Evolutionary conservation across 1,140 invertebrate species (phyloP).

Genomic region (Globodera rostochiensis): DNA sequence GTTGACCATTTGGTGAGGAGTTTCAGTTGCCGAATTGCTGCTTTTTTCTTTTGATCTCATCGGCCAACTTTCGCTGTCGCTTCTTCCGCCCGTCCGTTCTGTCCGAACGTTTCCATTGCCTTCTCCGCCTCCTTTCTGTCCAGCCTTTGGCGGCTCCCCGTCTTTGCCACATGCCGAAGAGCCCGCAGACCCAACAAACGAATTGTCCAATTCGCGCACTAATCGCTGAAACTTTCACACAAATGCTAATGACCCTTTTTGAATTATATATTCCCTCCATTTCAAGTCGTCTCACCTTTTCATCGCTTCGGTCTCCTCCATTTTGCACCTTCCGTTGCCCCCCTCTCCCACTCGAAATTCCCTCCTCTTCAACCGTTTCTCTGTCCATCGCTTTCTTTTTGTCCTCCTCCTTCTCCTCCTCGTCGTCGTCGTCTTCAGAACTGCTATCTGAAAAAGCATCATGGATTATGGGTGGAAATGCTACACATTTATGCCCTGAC

Average conservation of each 20-base stretch:
- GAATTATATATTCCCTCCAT: not conserved
- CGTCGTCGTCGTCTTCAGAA: conserved; percentile 59
- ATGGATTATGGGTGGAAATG: conserved; percentile 7
- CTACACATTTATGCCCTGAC: not conserved
- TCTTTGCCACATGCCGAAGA: too few species aligned
- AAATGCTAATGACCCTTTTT: not conserved
- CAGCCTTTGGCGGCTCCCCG: too few species aligned
- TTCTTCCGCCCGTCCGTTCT: not conserved
- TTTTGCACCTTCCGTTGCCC: conserved; percentile 23
- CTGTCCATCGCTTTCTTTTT: conserved; percentile 5
- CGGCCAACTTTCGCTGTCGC: not conserved
- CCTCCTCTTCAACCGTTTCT: conserved; percentile 4
- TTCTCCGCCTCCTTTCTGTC: not conserved
- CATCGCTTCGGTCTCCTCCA: not conserved
- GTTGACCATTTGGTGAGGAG: conserved; percentile 13
- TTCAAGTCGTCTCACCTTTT: not conserved
- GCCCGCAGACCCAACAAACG: too few species aligned
- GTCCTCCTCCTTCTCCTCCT: conserved; percentile 28
- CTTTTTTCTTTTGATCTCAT: not conserved
- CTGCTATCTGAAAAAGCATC: conserved; percentile 54
- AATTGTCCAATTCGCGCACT: too few species aligned
- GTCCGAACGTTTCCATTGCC: not conserved
- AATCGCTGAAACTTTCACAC: too few species aligned
- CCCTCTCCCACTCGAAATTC: conserved; percentile 2
- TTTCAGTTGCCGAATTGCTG: not conserved